Base-by-base conservation (phyloP, 1,140 invertebrate species). In the Atopsyche davidsoni region DNA sequence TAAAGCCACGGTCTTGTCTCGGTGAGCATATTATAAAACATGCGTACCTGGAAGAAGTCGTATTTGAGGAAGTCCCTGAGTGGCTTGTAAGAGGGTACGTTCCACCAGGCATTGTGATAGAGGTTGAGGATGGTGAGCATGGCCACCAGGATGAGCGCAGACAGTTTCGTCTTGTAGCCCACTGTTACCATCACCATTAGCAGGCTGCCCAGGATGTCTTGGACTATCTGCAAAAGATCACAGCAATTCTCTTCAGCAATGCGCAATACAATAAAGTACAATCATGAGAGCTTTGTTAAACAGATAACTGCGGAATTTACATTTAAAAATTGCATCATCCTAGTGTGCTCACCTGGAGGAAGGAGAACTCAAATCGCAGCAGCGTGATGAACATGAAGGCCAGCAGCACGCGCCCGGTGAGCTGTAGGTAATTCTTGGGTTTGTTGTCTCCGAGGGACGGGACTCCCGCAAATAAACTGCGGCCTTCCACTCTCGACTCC, bases 331-430 rank as follows among this genome's bases (percentile, higher is more conserved):
- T 28, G 7, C 25, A 28, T 9, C 25, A 7, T 28, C 25, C 7
- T n/a, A n/a, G n/a, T 11, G 70, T 64, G 49, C 69, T 64, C 57
- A 92, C 87, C 77, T 94, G 89, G 58, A 96, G 69, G 64, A 94
- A 87, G 32, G 86, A 89, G 25, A 92, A 71, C 68, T 99, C 96
- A 64, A 98, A 92, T 60, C 93, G 81, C 41, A 99, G 82, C 13
- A 99, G 72, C 1, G 96, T 98, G 53, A 98, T 82, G 68, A 99
- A 99, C 97, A 99, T 99, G 70, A 98, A 96, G 7, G 97, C 96
- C 14, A 99, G 75, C 11, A 99, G 78, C 51, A 98, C 85, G 57
- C 97, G 81, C 19, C 97, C 97, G 51, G 92, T 89, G 2, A 99
- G 75, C 74, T 98, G 95, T 64, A 99, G 78, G 67, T 97, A 93